These are phyloP conservation scores for Dipus sagitta DNA, from an alignment of 2,797 vertebrate species.

Conservation along the genomic window DNA sequence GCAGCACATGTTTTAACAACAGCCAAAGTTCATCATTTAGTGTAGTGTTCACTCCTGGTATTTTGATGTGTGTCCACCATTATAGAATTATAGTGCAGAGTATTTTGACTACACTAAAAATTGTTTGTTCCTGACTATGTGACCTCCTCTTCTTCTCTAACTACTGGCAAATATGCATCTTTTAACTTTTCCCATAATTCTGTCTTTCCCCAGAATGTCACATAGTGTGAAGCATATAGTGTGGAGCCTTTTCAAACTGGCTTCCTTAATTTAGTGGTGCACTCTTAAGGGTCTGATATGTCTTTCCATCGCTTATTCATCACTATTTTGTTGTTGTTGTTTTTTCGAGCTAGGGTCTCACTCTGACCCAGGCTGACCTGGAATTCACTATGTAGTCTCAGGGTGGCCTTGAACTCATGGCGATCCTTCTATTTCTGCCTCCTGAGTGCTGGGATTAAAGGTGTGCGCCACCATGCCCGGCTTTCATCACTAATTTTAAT, in stretches of 20 bases:
- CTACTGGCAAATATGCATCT: neutral
- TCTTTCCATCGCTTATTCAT: neutral
- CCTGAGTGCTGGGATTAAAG: too few relatives aligned
- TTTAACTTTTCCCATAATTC: neutral
- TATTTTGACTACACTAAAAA: neutral
- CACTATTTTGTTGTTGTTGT: neutral
- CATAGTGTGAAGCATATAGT: too few relatives aligned
- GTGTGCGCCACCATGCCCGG: too few relatives aligned
- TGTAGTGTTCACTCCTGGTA: neutral
- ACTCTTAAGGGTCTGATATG: too few relatives aligned
- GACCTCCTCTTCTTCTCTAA: neutral
- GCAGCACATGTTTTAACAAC: neutral
- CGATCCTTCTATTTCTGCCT: too few relatives aligned
- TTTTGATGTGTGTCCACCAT: neutral
- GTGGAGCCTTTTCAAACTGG: too few relatives aligned
- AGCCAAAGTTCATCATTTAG: neutral
- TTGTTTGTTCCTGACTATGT: neutral
- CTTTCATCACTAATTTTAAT: neutral
- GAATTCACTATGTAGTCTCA: too few relatives aligned
- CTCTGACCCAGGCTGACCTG: too few relatives aligned
- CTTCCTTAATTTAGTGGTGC: too few relatives aligned
- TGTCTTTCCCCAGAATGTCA: too few relatives aligned
- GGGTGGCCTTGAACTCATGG: too few relatives aligned
- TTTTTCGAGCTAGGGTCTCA: too few relatives aligned
- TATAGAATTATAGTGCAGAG: neutral